Base-by-base conservation (phyloP, 35 echinoderm and acorn worm genomes). In the Eucidaris tribuloides region DNA sequence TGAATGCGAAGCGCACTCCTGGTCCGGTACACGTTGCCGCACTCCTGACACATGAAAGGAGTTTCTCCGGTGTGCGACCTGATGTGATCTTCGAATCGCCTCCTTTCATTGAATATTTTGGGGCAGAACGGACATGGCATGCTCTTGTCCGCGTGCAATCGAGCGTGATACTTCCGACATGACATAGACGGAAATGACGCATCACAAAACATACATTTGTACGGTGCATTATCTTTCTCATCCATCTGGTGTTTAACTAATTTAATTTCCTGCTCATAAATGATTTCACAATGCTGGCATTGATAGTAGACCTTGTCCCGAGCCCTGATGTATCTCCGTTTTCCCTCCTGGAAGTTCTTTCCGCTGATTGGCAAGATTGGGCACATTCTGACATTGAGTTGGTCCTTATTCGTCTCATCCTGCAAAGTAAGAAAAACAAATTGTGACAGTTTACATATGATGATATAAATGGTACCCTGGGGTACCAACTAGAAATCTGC, bases 21-120 rank as follows among this genome's bases (percentile, higher is more conserved):
- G 9, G 68, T 74, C 13, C 68, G 68, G 68, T 74, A 74, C 1
- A 74, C 68, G 22, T 74, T 74, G 1, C 68, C 68, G 24, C 68
- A 74, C 68, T 74, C 68, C 41, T 74, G 68, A 24, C 68, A 74
- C 68, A 74, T 74, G 37, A 74, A 74, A 22, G 68, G 68, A 11
- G 68, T n/a, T 7, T 74, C 68, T 14, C 68, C 68, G 1, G 68
- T 74, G 5, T 74, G 68, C 4, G 68, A 74, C n/a, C 68, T 27
- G 35, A 74, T 40, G 5, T 74, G 68, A 20, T 74, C 68, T 20
- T 74, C 68, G 44, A 42, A 74, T 40, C 68, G 13, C 35, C 68
- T 33, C 68, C 25, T 74, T 23, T 74, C 68, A 22, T 74, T 9
- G 68, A 74, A 74, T 5, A 74, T 36, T 32, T 74, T 74, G 9